A percentile compares a stretch with the other conserved stretches of the same genome.
Evolutionary conservation across 2,888 invertebrate genomes (phyloP).

Genomic region (Drosophila yooni): DNA sequence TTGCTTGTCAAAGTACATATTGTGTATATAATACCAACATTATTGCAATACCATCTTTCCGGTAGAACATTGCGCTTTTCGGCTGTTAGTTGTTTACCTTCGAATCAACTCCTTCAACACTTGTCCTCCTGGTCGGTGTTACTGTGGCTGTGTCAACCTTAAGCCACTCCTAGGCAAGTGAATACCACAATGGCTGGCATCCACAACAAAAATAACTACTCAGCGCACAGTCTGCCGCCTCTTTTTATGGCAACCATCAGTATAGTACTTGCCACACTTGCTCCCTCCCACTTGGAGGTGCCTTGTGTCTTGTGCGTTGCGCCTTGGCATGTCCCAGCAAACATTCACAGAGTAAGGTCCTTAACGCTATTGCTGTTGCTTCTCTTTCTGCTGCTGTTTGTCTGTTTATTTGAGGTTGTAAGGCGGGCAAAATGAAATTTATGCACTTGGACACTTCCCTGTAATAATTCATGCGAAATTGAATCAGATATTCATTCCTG

Average conservation of each 20-base stretch:
- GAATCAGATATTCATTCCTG: slow-evolving; percentile 79
- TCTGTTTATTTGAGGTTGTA: slow-evolving; percentile 46
- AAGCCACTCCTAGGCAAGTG: slow-evolving; percentile 68
- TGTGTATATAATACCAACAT: slow-evolving; percentile 19
- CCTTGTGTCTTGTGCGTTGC: slow-evolving; percentile 57
- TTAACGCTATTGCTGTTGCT: slow-evolving; percentile 43
- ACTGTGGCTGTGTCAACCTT: slow-evolving; percentile 66
- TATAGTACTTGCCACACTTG: slow-evolving; percentile 37
- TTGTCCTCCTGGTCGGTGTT: slow-evolving; percentile 13
- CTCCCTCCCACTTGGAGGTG: neutral
- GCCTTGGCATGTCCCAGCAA: slow-evolving; percentile 65
- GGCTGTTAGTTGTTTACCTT: slow-evolving; percentile 69
- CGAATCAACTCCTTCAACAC: slow-evolving; percentile 67
- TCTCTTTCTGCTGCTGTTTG: slow-evolving; percentile 24
- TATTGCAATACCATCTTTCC: slow-evolving; percentile 19
- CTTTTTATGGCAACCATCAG: slow-evolving; percentile 73
- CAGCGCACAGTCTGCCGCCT: slow-evolving; percentile 74
- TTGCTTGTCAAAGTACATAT: slow-evolving; percentile 17
- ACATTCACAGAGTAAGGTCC: slow-evolving; percentile 64
- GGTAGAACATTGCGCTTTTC: slow-evolving; percentile 56
- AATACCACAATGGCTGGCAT: slow-evolving; percentile 63
- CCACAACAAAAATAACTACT: slow-evolving; percentile 47
- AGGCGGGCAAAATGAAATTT: slow-evolving; percentile 74
- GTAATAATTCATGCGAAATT: slow-evolving; percentile 80
- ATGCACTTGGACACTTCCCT: slow-evolving; percentile 79